Base-by-base conservation (phyloP, 2,888 invertebrate species). In the Protonemura montana region DNA sequence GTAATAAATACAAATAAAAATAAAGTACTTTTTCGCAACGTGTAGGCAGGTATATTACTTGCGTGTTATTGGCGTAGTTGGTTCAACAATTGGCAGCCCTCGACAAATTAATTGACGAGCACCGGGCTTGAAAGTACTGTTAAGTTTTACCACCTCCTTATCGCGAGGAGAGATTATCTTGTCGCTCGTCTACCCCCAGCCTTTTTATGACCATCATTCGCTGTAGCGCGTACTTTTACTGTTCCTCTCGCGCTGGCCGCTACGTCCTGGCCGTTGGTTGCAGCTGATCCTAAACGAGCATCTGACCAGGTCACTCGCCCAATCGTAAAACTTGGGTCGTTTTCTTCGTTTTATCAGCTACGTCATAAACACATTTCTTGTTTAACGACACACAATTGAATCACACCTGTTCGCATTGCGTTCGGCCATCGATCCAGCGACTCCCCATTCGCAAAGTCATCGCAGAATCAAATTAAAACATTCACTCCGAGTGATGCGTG, bases 181-280 rank as follows among this genome's bases (percentile, higher is more conserved):
- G 59, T 10, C 59, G 59, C 21, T 13, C 21, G 16, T 21, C 30
- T 81, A n/a, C 81, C 30, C 80, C 81, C 29, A 78, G 29, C 59
- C 29, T 29, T 81, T 78, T 78, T 81, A 81, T 81, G 28, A 30
- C 81, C 30, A 21, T 30, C 81, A 81, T 59, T 59, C 59, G 16
- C 59, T n/a, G n/a, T n/a, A n/a, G n/a, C 21, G 59, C 59, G 59
- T 21, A 59, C 59, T 59, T 59, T 59, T 21, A 59, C 21, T 21
- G 59, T 21, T 59, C 1, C 59, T 21, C 59, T 59, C 59, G 13
- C 59, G 7, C 59, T 16, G 59, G n/a, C n/a, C n/a, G n/a, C n/a
- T 21, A 13, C 3, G 35, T 35, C 35, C 35, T 35, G 35, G 35
- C 35, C n/a, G n/a, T n/a, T 35, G 35, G 35, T 21, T 21, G 21